Evolutionary conservation across 2,113 vertebrate genomes (phyloP).

Genomic region (Caracal caracal): DNA sequence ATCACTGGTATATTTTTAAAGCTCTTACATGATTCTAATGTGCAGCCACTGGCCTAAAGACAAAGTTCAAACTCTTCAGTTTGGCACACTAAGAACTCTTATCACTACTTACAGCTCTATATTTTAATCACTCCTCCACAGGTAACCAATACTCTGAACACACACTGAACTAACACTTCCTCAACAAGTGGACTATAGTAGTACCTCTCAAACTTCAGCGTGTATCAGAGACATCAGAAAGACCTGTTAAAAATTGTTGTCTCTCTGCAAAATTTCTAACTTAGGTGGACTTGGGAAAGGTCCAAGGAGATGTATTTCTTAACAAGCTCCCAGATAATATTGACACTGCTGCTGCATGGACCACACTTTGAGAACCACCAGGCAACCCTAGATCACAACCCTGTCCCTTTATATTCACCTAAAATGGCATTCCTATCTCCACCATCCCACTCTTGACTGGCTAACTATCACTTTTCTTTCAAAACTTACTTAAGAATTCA

Average conservation of each 20-base stretch:
- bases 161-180: not conserved
- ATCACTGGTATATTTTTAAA: not conserved
- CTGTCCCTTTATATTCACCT: not conserved
- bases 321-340: slow-evolving; percentile 36
- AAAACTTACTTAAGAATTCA: not conserved
- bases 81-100: not conserved
- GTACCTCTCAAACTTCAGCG: not conserved
- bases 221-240: not conserved
- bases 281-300: not conserved
- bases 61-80: slow-evolving; percentile 39
- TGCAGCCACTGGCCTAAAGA: not conserved
- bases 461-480: slow-evolving; percentile 14
- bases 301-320: not conserved
- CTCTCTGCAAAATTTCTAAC: not conserved
- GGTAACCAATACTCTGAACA: not conserved
- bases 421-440: not conserved
- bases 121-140: slow-evolving; percentile 26
- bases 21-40: not conserved
- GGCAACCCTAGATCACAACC: not conserved
- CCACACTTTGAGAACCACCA: not conserved
- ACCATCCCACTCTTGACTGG: not conserved
- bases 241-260: not conserved
- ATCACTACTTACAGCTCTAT: not conserved
- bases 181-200: not conserved
- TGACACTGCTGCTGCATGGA: not conserved